phyloP scores from a whole-genome alignment of 2,113 vertebrate genomes.

The Channa argus region DNA sequence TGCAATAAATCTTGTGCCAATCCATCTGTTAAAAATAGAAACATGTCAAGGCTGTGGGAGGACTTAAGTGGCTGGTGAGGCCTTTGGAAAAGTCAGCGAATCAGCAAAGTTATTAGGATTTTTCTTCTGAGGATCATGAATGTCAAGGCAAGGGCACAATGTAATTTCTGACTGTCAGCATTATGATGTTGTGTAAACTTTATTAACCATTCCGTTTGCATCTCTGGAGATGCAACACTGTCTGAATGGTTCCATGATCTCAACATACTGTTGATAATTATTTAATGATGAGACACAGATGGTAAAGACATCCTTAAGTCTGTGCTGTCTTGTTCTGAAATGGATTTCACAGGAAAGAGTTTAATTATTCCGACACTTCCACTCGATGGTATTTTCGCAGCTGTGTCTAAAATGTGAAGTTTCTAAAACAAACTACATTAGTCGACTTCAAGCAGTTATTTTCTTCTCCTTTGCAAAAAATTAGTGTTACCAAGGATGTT shows the following conservation, averaged over 20 bases:
- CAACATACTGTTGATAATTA: slow-evolving; percentile 37
- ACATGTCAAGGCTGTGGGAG: too few relatives aligned
- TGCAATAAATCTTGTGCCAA: too few relatives aligned
- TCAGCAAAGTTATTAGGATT: too few relatives aligned
- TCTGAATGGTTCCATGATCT: slow-evolving; percentile 15
- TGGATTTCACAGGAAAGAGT: not conserved
- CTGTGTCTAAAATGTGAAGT: slow-evolving; percentile 19
- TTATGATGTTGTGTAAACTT: not conserved
- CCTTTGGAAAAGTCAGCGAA: too few relatives aligned
- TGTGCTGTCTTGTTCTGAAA: not conserved
- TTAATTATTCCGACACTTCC: not conserved
- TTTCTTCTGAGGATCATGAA: too few relatives aligned
- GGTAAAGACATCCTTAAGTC: slow-evolving; percentile 10
- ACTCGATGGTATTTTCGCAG: not conserved
- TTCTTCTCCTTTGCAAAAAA: slow-evolving; percentile 29
- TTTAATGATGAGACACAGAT: slow-evolving; percentile 45
- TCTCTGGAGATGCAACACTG: slow-evolving; percentile 22
- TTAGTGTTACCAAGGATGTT: slow-evolving; percentile 26
- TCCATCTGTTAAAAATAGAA: too few relatives aligned
- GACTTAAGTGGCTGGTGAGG: too few relatives aligned
- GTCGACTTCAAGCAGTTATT: slow-evolving; percentile 1
- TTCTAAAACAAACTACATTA: not conserved
- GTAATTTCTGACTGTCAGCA: too few relatives aligned
- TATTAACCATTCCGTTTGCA: not conserved
- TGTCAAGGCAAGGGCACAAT: too few relatives aligned